Conservation (phyloP, 2,888 invertebrate genomes). For the Cynaeus angustus region DNA sequence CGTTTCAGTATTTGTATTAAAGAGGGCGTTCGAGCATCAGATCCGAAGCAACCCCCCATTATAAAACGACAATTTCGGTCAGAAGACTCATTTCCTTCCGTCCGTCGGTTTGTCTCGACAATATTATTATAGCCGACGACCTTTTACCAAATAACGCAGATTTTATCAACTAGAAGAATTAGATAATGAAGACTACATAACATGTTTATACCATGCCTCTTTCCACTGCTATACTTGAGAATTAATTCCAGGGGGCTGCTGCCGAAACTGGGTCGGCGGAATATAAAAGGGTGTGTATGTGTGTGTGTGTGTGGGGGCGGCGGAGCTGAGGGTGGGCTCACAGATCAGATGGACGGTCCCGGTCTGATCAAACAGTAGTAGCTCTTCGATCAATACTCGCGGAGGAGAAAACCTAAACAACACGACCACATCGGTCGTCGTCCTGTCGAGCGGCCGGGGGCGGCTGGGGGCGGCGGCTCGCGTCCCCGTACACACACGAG, state of each 20-base stretch:
- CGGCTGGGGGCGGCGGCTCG: conserved; percentile 24
- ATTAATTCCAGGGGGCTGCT: conserved; percentile 5
- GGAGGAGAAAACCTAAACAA: conserved; percentile 65
- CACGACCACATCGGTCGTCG: conserved; percentile 60
- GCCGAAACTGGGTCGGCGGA: conserved; percentile 27
- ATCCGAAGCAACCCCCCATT: conserved; percentile 43
- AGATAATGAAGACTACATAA: conserved; percentile 44
- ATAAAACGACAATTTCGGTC: conserved; percentile 46
- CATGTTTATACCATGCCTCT: conserved; percentile 36
- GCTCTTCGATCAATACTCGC: conserved; percentile 62
- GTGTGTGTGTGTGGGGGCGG: conserved; percentile 26
- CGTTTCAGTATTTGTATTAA: conserved; percentile 49
- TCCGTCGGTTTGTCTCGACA: conserved; percentile 41
- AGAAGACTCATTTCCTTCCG: conserved; percentile 47
- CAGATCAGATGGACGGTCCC: conserved; percentile 58
- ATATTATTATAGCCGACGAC: conserved; percentile 44
- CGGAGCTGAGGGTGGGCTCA: conserved; percentile 40
- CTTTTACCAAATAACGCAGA: conserved; percentile 56
- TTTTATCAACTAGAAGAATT: conserved; percentile 58
- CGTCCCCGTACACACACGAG: neutral
- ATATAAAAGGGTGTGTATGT: conserved; percentile 27
- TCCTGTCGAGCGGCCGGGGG: conserved; percentile 51
- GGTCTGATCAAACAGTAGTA: conserved; percentile 64
- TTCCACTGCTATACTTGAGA: no score
- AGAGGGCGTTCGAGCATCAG: conserved; percentile 54